A percentile compares a stretch with the other conserved stretches of the same genome.
These are phyloP conservation scores for Zaprionus ornatus DNA, from an alignment of 1,140 invertebrate genomes.

Conservation along the genomic window DNA sequence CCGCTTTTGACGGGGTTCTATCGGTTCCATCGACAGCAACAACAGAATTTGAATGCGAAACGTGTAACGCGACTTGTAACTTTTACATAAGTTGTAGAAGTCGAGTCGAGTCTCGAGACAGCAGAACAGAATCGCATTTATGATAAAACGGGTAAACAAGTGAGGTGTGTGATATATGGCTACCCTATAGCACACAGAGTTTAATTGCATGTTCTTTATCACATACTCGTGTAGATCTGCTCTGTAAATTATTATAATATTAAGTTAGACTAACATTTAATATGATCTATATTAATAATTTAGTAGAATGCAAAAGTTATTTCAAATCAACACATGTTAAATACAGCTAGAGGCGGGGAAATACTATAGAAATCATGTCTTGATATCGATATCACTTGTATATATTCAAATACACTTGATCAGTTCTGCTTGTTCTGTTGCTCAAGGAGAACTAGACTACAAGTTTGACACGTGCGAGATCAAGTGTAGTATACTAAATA, in stretches of 20 bases:
- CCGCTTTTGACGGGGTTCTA: conserved; percentile 60
- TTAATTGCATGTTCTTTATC: background rate
- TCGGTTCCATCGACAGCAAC: conserved; percentile 34
- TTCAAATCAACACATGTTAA: background rate
- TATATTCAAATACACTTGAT: no score
- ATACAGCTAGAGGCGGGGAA: background rate
- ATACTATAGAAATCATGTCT: background rate
- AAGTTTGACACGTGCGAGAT: background rate
- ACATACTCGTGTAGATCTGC: background rate
- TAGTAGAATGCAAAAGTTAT: background rate
- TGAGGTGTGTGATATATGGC: background rate
- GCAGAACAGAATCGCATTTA: background rate
- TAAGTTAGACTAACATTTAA: no score
- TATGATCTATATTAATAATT: background rate
- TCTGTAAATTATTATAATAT: background rate
- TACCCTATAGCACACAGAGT: background rate
- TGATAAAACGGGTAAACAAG: conserved; percentile 39
- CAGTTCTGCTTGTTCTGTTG: no score
- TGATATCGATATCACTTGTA: background rate
- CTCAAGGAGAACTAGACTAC: background rate
- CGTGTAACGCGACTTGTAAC: conserved; percentile 65
- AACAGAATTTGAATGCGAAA: conserved; percentile 65
- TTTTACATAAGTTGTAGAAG: conserved; percentile 73
- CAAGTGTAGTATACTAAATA: background rate
- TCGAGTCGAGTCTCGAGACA: conserved; percentile 27